These are phyloP conservation scores for Heliothis subflexa DNA, from an alignment of 1,140 invertebrate genomes.

Conservation along the genomic window DNA sequence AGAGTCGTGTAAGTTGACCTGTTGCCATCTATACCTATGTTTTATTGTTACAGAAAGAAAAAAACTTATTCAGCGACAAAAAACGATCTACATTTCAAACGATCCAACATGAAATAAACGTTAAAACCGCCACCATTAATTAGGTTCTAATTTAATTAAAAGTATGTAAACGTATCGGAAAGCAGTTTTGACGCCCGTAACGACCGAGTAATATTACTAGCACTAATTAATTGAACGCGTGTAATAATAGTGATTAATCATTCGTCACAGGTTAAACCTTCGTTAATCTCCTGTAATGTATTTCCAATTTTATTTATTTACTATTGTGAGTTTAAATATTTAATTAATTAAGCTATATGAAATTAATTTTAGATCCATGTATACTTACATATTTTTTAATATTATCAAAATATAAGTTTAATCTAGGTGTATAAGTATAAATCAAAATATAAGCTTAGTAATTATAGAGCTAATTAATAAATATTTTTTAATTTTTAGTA, in stretches of 20 bases:
- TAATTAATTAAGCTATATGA: not conserved
- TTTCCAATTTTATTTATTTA: not conserved
- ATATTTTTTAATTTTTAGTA: no score
- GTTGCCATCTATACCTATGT: no score
- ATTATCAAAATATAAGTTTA: no score
- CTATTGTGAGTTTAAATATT: not conserved
- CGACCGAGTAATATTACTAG: not conserved
- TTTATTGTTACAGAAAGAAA: no score
- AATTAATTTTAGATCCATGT: not conserved
- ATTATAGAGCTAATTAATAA: no score
- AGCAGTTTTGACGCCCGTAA: slow-evolving; percentile 8
- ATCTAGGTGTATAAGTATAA: no score
- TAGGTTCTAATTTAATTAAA: slow-evolving; percentile 15
- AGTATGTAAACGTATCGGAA: slow-evolving; percentile 30
- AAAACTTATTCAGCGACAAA: no score
- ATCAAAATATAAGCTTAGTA: no score
- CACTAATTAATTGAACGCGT: slow-evolving; percentile 24
- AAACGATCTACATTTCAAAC: no score
- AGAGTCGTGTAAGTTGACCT: no score
- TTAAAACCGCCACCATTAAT: not conserved
- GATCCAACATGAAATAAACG: not conserved
- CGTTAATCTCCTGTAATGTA: not conserved
- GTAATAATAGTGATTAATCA: not conserved
- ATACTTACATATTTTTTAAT: not conserved
- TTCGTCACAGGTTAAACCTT: not conserved